Conservation (phyloP, 1,140 invertebrate genomes). For the Atta cephalotes region DNA sequence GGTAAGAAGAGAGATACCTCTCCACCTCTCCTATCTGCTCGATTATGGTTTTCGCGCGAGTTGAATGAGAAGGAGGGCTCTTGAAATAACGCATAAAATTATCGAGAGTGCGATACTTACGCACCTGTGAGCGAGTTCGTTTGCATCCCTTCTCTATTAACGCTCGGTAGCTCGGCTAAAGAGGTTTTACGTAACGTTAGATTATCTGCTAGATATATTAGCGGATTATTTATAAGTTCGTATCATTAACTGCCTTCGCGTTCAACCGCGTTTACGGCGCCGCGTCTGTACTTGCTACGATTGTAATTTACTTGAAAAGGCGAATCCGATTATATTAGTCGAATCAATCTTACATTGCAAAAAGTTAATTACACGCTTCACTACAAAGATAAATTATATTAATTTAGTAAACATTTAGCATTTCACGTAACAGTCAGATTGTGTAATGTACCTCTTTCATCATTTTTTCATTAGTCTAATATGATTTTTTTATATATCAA, state of each 20-base stretch:
- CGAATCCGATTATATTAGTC: constrained; percentile 17
- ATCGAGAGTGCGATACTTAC: constrained; percentile 35
- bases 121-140: not conserved
- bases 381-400: constrained; percentile 12
- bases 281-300: not conserved
- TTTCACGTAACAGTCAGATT: not conserved
- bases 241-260: constrained; percentile 72
- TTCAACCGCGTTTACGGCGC: constrained; percentile 62
- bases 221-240: constrained; percentile 78
- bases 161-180: constrained; percentile 59
- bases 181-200: constrained; percentile 63
- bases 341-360: not conserved
- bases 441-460: not conserved
- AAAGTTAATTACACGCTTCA: constrained; percentile 17
- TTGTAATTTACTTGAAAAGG: constrained; percentile 13
- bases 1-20: constrained; percentile 60
- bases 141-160: constrained; percentile 52
- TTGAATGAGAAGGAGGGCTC: not conserved
- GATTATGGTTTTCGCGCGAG: constrained; percentile 34
- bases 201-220: constrained; percentile 57
- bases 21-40: constrained; percentile 16
- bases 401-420: constrained; percentile 7
- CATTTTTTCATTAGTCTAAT: not conserved
- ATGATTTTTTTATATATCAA: not conserved
- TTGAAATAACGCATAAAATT: constrained; percentile 68